Evolutionary conservation across 2,888 invertebrate genomes (phyloP).

Genomic region (Sylvicola fuscatus): DNA sequence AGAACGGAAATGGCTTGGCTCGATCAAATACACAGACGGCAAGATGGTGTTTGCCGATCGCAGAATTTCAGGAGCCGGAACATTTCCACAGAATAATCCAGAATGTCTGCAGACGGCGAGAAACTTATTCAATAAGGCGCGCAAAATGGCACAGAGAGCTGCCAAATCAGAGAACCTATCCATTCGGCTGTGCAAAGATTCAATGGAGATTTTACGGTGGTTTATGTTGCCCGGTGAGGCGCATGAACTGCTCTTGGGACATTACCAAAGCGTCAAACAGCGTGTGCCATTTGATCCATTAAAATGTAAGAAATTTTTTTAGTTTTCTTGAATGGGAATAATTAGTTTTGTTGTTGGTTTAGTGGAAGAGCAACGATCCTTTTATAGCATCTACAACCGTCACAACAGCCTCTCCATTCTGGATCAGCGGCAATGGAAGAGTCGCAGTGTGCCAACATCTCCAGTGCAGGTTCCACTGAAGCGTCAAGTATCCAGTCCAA

Average conservation of each 20-base stretch:
- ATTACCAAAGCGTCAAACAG: constrained; percentile 56
- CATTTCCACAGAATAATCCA: constrained; percentile 51
- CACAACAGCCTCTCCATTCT: constrained; percentile 50
- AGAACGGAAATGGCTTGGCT: constrained; percentile 64
- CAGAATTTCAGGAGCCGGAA: constrained; percentile 45
- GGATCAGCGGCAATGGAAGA: constrained; percentile 31
- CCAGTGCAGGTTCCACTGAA: constrained; percentile 10
- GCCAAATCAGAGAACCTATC: constrained; percentile 39
- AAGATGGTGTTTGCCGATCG: constrained; percentile 54
- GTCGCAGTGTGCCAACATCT: constrained; percentile 13
- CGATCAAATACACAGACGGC: constrained; percentile 53
- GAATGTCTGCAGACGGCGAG: constrained; percentile 63
- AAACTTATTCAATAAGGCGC: constrained; percentile 53
- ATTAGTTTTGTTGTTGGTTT: neutral
- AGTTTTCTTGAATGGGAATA: neutral
- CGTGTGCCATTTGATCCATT: constrained; percentile 54
- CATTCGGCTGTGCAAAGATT: constrained; percentile 5
- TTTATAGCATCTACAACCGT: no score
- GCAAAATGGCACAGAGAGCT: constrained; percentile 54
- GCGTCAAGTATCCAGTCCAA: constrained; percentile 8
- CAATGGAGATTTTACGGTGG: constrained; percentile 52
- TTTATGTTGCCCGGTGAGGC: constrained; percentile 81
- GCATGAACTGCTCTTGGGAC: constrained; percentile 48
- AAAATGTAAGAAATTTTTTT: constrained; percentile 16
- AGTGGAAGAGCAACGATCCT: no score